Percentiles rank a stretch among this genome's conserved stretches.
Conservation (phyloP, 2,113 vertebrate species). For the Plecturocebus donacophilus region DNA sequence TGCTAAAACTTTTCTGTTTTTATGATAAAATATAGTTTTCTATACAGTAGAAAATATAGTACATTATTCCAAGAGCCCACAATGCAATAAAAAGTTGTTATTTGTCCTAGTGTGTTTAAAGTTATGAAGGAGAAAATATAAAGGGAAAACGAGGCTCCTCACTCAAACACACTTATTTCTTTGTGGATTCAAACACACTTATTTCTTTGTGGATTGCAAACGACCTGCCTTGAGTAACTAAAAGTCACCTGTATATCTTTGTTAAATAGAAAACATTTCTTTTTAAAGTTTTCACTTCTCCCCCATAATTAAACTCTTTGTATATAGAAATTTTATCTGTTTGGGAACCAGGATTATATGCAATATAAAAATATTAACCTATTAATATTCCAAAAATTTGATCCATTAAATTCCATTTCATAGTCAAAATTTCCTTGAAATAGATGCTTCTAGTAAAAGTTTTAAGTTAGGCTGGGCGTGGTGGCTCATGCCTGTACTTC, state of each 20-base stretch:
- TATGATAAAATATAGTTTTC: background rate
- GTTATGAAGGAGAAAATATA: constrained; percentile 3
- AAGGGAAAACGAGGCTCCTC: background rate
- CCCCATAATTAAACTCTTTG: background rate
- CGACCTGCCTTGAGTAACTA: background rate
- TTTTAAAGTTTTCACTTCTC: background rate
- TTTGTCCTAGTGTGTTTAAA: background rate
- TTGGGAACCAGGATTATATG: background rate
- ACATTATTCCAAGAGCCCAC: background rate
- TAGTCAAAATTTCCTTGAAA: background rate
- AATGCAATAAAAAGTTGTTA: constrained; percentile 7
- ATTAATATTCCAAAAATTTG: constrained; percentile 11
- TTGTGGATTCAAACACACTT: background rate
- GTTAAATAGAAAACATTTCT: background rate
- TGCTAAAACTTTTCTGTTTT: background rate
- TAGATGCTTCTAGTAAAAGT: constrained; percentile 68
- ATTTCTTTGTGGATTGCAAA: background rate
- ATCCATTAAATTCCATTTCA: background rate
- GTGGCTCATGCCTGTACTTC: too few relatives aligned
- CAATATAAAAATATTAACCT: background rate
- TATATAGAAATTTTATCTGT: background rate
- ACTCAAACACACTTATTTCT: background rate
- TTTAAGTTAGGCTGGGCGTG: background rate
- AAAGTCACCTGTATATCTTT: background rate
- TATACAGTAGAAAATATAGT: background rate